phyloP scores from a whole-genome alignment of 2,797 vertebrate species.

The Paguma larvata region DNA sequence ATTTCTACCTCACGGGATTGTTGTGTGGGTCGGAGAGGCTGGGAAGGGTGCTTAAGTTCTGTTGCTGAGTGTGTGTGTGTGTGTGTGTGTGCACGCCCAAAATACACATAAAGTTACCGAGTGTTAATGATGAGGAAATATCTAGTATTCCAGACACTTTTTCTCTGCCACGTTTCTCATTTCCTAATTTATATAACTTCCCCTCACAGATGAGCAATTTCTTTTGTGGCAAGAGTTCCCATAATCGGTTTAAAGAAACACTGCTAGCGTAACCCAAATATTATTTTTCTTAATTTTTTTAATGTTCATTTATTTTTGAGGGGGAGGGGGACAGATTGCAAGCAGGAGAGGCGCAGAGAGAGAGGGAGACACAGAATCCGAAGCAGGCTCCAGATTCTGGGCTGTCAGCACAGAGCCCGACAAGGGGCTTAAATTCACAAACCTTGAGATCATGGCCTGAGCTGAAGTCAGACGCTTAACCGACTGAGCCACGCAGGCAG shows the following conservation, averaged over 20 bases:
- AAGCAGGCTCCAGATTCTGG: no score
- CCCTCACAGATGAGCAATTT: background rate
- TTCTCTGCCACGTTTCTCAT: background rate
- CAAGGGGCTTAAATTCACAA: no score
- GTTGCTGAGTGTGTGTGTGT: background rate
- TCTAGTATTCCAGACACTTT: background rate
- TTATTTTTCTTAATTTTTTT: background rate
- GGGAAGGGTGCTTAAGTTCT: fast-evolving
- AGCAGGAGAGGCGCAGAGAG: no score
- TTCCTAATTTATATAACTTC: no score
- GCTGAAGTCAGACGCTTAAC: no score
- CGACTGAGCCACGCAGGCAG: no score
- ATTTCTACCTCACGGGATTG: fast-evolving
- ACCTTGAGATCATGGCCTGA: no score
- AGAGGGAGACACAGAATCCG: no score
- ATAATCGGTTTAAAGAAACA: background rate
- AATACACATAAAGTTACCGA: fast-evolving
- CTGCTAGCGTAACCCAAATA: fast-evolving
- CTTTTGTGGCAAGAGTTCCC: background rate
- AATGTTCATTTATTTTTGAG: no score
- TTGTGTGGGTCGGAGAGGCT: no score
- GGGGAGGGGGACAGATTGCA: no score
- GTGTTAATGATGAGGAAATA: background rate
- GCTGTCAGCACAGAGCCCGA: no score
- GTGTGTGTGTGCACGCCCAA: fast-evolving